These are phyloP conservation scores for Eugnorisma glareosa DNA, from an alignment of 2,888 invertebrate genomes.

Conservation along the genomic window DNA sequence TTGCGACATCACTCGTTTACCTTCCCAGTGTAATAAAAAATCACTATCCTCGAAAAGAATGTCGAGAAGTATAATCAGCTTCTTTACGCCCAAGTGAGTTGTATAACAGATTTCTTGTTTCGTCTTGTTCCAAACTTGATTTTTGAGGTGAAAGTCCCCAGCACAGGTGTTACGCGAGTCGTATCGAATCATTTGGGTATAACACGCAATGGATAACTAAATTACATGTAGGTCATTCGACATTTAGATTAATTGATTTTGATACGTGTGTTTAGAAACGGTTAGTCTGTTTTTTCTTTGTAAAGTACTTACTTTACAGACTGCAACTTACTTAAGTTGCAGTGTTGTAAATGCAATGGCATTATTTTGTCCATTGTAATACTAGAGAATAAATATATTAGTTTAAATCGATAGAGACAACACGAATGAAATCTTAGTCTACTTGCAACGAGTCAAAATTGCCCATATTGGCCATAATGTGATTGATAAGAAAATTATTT, in stretches of 20 bases:
- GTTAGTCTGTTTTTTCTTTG: slow-evolving; percentile 26
- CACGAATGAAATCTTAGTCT: not conserved
- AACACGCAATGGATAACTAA: slow-evolving; percentile 81
- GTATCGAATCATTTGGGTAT: slow-evolving; percentile 78
- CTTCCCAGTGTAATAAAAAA: slow-evolving; percentile 13
- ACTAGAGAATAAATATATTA: not conserved
- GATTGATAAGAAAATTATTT: too few species aligned
- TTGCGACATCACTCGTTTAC: not conserved
- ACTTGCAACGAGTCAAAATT: not conserved
- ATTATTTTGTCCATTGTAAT: not conserved
- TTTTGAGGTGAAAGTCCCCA: slow-evolving; percentile 85
- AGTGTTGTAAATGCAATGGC: not conserved
- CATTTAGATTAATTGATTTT: slow-evolving; percentile 51
- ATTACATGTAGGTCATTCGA: slow-evolving; percentile 70
- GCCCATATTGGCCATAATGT: not conserved
- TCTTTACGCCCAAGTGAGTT: slow-evolving; percentile 75
- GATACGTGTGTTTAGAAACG: slow-evolving; percentile 32
- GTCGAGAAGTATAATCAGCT: slow-evolving; percentile 61
- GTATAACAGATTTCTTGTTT: slow-evolving; percentile 84
- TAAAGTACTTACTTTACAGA: too few species aligned
- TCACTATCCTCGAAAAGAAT: slow-evolving; percentile 48
- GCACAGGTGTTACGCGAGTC: slow-evolving; percentile 81
- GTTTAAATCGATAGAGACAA: not conserved
- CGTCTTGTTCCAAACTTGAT: slow-evolving; percentile 77
- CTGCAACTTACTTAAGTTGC: too few species aligned